Evolutionary conservation across 2,888 invertebrate species (phyloP).

Genomic region (Dryadula phaetusa): DNA sequence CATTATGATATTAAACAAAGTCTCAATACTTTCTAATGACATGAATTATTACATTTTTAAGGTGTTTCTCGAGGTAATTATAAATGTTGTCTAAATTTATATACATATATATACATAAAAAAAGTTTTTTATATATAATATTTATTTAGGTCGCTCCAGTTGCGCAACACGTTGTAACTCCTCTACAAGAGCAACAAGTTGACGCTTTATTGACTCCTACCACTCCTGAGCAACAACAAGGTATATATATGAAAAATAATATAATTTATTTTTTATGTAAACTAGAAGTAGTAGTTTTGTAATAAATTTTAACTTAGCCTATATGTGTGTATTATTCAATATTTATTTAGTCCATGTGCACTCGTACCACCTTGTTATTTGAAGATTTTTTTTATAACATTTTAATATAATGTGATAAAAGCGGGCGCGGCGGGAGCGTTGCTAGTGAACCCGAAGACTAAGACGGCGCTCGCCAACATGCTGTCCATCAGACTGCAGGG

Average conservation of each 20-base stretch:
- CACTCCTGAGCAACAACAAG: conserved; percentile 71
- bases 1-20: background rate
- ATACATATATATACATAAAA: too few relatives aligned
- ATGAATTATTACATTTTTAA: background rate
- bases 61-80: background rate
- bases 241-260: conserved; percentile 50
- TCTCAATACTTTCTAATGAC: background rate
- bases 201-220: conserved; percentile 70
- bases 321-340: too few relatives aligned
- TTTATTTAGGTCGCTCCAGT: conserved; percentile 55
- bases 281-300: too few relatives aligned
- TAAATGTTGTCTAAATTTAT: background rate
- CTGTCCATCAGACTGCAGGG: conserved; percentile 89
- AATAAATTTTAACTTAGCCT: too few relatives aligned
- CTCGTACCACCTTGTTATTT: too few relatives aligned
- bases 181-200: conserved; percentile 65
- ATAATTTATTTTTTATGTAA: too few relatives aligned
- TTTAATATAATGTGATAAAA: background rate
- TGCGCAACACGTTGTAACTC: conserved; percentile 68
- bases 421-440: conserved; percentile 66
- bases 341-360: too few relatives aligned
- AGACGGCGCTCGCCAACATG: conserved; percentile 98
- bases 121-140: background rate
- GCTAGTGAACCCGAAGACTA: conserved; percentile 94
- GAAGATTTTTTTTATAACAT: too few relatives aligned